Evolutionary conservation across 2,888 invertebrate genomes (phyloP).

Genomic region (Gastracanthus pulcherrimus): DNA sequence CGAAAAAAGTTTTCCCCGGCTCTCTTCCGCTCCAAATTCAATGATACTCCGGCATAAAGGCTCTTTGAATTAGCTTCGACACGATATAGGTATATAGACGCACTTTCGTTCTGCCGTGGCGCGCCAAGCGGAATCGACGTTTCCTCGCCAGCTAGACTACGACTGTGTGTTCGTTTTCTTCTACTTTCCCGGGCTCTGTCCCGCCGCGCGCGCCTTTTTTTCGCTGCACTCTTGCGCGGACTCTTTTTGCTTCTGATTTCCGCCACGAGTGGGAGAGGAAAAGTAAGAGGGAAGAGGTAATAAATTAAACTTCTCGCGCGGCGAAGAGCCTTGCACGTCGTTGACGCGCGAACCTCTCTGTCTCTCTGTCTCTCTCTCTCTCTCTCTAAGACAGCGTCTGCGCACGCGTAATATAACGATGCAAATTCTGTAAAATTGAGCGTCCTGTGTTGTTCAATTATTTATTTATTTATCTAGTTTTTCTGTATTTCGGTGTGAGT

Average conservation of each 20-base stretch:
- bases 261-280: background rate
- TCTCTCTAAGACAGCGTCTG: no score
- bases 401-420: no score
- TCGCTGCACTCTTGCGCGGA: background rate
- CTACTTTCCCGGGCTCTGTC: no score
- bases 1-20: slow-evolving; percentile 7
- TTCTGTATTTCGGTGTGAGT: no score
- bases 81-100: no score
- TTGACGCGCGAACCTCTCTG: slow-evolving; percentile 46
- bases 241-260: slow-evolving; percentile 20
- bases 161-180: no score
- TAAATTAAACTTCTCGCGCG: slow-evolving; percentile 49
- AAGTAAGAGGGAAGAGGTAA: slow-evolving; percentile 9
- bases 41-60: slow-evolving; percentile 30
- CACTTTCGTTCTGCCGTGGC: background rate
- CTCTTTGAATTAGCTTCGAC: slow-evolving; percentile 32
- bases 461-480: no score
- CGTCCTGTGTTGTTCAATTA: no score
- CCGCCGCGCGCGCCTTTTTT: background rate
- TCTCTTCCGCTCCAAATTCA: slow-evolving; percentile 25
- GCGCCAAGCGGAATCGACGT: no score
- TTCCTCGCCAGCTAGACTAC: no score
- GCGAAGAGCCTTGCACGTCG: slow-evolving; percentile 30
- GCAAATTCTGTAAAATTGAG: no score
- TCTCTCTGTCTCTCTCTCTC: no score